Base-by-base conservation (phyloP, 2,888 invertebrate species). In the Pteria penguin region DNA sequence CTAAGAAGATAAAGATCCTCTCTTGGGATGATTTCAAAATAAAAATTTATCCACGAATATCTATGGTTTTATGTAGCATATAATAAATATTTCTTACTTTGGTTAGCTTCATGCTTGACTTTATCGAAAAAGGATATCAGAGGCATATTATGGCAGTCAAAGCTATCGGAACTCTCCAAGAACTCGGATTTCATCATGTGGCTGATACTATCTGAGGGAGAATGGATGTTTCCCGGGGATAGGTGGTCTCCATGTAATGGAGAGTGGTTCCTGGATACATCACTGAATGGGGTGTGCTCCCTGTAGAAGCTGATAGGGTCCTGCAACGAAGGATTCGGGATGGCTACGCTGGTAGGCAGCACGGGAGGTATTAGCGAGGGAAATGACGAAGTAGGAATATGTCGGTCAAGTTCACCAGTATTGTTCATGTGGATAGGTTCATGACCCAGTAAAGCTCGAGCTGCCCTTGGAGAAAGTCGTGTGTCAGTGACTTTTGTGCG, bases 271-370 rank as follows among this genome's bases (percentile, higher is more conserved):
- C 82, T 78, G 4, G 85, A 72, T 55, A 81, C 52, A 24, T 82
- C 82, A 11, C 65, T 69, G 52, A 79, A 79, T 27, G 72, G 61
- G 32, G 81, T 75, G 11, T 86, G 82, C 31, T 84, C 81, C 33
- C 94, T 97, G 76, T 89, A 87, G 76, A 87, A 87, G 32, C 85
- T 86, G 68, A 91, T 77, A 2, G 91, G 88, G 71, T 91, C 89
- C 66, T 97, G 97, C 87, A 98, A 94, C 91, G 97, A 96, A 76
- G 98, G 98, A 93, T 98, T 98, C 78, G 98, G 97, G 92, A 98
- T 98, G 92, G 98, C 98, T 91, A 98, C 98, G 80, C 97, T 96
- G 78, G 98, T 98, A 5, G 98, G 97, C 92, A 98, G 94, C 89
- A 97, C 96, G 84, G 96, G 95, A 85, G 96, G 96, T 93, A 97